Conservation (phyloP, 2,888 invertebrate species). For the Erynnis tages region DNA sequence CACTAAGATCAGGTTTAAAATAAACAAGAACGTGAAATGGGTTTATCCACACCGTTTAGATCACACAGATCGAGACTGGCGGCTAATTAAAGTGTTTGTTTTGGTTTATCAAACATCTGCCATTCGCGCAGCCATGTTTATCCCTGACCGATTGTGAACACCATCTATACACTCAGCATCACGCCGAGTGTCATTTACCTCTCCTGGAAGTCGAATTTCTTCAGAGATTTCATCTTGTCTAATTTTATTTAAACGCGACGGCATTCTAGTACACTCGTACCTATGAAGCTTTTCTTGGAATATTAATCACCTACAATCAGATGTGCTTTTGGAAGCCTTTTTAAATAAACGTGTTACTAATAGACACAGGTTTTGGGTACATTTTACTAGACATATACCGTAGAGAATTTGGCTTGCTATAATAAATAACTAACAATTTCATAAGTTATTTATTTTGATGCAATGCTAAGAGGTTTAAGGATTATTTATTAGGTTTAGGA, state of each 20-base stretch:
- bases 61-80: constrained; percentile 7
- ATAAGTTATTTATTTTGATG: too few relatives aligned
- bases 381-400: too few relatives aligned
- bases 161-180: not conserved
- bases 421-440: too few relatives aligned
- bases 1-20: constrained; percentile 38
- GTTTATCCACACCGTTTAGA: not conserved
- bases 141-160: not conserved
- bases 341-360: too few relatives aligned
- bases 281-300: constrained; percentile 6
- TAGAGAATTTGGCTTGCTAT: too few relatives aligned
- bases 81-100: constrained; percentile 19
- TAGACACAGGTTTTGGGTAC: too few relatives aligned
- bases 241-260: constrained; percentile 35
- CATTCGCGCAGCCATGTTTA: constrained; percentile 8
- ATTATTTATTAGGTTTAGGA: too few relatives aligned
- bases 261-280: constrained; percentile 44
- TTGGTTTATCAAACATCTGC: constrained; percentile 6
- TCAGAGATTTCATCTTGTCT: constrained; percentile 39
- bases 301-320: not conserved
- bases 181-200: constrained; percentile 51
- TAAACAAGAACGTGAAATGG: constrained; percentile 30
- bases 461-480: not conserved
- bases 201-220: constrained; percentile 45
- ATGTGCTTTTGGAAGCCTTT: too few relatives aligned